Percentiles rank a stretch among this genome's conserved stretches.
phyloP scores from a whole-genome alignment of 2,113 vertebrate species.

The Steatornis caripensis region DNA sequence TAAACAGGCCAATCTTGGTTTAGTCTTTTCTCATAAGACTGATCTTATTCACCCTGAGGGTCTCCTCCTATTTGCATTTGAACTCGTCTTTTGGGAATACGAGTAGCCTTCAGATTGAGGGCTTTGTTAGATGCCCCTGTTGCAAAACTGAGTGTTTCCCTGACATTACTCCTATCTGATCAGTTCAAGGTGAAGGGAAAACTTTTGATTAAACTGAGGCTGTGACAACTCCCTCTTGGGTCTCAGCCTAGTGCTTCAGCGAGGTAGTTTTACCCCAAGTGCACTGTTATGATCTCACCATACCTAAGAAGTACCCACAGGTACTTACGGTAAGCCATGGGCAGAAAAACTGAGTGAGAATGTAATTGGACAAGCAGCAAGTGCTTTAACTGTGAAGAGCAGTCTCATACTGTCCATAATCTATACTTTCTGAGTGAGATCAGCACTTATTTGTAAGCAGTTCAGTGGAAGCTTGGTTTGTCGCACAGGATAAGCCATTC shows the following conservation, averaged over 20 bases:
- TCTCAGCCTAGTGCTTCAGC: neutral
- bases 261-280: neutral
- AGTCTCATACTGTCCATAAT: neutral
- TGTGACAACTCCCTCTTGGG: neutral
- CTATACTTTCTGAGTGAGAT: neutral
- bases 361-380: neutral
- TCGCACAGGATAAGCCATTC: neutral
- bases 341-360: neutral
- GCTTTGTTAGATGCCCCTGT: neutral
- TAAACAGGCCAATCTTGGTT: neutral
- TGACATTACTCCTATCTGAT: neutral
- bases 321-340: neutral
- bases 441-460: neutral
- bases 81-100: neutral
- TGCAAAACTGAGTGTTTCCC: neutral
- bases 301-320: neutral
- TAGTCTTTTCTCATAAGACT: neutral
- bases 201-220: neutral
- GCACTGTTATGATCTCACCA: neutral
- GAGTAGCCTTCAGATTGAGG: neutral
- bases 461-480: neutral
- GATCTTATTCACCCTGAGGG: neutral
- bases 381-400: neutral
- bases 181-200: neutral
- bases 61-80: neutral